Conservation (phyloP, 2,113 vertebrate species). For the Anser brachyrhynchus region DNA sequence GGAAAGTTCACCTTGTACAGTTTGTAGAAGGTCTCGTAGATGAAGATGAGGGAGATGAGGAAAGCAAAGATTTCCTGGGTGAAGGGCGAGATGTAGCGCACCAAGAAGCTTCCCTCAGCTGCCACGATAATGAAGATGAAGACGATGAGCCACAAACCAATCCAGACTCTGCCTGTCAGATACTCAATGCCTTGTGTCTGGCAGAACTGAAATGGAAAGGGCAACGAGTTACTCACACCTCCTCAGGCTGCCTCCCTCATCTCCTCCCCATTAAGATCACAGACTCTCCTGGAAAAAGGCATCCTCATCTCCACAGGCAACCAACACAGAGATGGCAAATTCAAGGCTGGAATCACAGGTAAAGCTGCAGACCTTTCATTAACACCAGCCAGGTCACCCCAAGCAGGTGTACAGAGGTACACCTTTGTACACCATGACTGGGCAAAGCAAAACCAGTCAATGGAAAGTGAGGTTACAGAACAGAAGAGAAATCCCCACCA, state of each 20-base stretch:
- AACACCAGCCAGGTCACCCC: neutral
- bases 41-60: constrained; percentile 98
- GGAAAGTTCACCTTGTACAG: constrained; percentile 86
- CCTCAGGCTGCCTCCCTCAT: neutral
- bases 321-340: neutral
- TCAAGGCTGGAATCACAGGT: neutral
- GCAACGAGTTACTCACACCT: neutral
- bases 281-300: neutral
- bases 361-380: neutral
- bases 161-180: constrained; percentile 96
- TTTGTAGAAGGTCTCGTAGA: constrained; percentile 97
- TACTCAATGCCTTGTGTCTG: constrained; percentile 91
- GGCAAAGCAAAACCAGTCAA: constrained; percentile 8
- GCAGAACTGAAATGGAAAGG: constrained; percentile 87
- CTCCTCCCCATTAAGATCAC: neutral
- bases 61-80: constrained; percentile 99
- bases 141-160: constrained; percentile 95
- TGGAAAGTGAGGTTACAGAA: neutral
- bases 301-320: neutral
- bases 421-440: neutral
- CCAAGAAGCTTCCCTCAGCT: constrained; percentile 95
- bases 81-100: constrained; percentile 97
- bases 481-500: neutral
- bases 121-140: constrained; percentile 94
- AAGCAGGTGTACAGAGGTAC: neutral